These are phyloP conservation scores for Rhinolophus sinicus DNA, from an alignment of 2,113 vertebrate species.

Conservation along the genomic window DNA sequence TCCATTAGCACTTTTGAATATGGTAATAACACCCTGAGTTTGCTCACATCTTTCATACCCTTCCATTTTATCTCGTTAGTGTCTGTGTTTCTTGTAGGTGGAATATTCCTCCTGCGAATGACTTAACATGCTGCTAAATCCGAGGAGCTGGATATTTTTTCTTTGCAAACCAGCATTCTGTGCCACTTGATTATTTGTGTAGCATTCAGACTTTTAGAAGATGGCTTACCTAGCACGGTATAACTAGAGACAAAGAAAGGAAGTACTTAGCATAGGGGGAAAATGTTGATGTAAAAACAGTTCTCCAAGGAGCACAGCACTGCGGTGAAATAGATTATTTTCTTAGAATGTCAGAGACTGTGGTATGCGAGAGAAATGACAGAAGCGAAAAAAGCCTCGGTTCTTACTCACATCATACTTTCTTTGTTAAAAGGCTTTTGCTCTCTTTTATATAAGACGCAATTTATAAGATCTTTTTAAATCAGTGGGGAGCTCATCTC, in stretches of 20 bases:
- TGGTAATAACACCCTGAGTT: neutral
- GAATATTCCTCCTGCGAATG: neutral
- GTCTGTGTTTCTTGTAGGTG: neutral
- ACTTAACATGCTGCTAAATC: neutral
- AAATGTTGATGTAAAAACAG: neutral
- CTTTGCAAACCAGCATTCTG: neutral
- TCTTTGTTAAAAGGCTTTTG: conserved; percentile 5
- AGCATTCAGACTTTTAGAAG: conserved; percentile 6
- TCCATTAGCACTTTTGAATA: neutral
- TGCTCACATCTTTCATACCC: neutral
- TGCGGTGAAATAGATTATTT: neutral
- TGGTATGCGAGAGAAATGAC: neutral
- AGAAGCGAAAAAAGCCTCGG: neutral
- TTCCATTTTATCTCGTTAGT: neutral
- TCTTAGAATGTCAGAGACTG: neutral
- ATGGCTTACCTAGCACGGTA: neutral
- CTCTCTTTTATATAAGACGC: conserved; percentile 24
- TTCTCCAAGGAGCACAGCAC: neutral
- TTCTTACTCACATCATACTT: neutral
- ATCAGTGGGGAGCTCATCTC: neutral
- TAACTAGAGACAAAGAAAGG: neutral
- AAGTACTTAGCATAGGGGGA: neutral
- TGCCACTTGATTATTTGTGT: conserved; percentile 11
- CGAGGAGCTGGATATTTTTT: neutral
- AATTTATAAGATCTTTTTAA: conserved; percentile 16